Evolutionary conservation across 2,797 vertebrate species (phyloP), one percentile per base, ranked within the genome.

Genomic region (Cyprinodon diabolis): DNA sequence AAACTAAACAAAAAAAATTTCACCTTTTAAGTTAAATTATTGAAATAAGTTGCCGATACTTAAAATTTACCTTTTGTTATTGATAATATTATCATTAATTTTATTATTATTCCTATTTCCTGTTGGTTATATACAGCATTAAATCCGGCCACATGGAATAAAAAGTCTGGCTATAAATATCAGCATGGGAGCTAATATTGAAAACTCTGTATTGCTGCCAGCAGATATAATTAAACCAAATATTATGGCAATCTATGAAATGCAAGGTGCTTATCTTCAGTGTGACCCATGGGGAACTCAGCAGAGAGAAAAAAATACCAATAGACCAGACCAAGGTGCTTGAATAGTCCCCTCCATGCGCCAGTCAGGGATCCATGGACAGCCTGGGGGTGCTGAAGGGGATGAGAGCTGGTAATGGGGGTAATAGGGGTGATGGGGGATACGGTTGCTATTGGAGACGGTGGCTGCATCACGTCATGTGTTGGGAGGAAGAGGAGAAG

Each of bases 371-470:
- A 75, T 90, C 80, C 83, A 80, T 79, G 68, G 73, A 74, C 73
- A 79, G 78, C 57, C 76, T 71, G 70, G 60, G 75, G 83, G 74
- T 71, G 80, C 48, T 62, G 58, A 37, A 37, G 49, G 55, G 76
- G 65, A 70, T 47, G 81, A 56, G 76, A 77, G 72, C 69, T 62
- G 54, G 75, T 84, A 81, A 89, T 84, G 79, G 83, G 87, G 85
- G 87, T 87, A 87, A 90, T 82, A 75, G 80, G 81, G 82, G 83
- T 87, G 86, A 84, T 89, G 85, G 88, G 85, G 87, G 89, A 91
- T 93, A 84, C 90, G 92, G 93, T 94, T 94, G 92, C 93, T 91
- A 93, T 91, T 91, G 93, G 93, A 93, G 93, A 94, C 85, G 87
- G 86, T 76, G 85, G 82, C 89, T 92, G 89, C 93, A 93, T 94